These are phyloP conservation scores for Subacronicta megacephala DNA, from an alignment of 2,888 invertebrate species.

Conservation along the genomic window DNA sequence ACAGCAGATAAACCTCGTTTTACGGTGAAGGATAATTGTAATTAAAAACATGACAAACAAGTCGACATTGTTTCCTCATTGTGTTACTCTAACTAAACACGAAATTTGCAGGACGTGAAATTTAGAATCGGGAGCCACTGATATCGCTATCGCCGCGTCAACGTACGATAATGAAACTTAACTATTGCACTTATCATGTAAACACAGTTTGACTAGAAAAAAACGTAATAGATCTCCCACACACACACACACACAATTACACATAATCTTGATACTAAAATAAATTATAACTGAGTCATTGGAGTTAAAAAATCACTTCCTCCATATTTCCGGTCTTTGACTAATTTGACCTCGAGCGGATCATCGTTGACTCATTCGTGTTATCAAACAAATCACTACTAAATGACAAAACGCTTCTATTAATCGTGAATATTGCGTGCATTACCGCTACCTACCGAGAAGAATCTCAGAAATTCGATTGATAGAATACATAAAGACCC, in stretches of 20 bases:
- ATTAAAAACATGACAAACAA: constrained; percentile 4
- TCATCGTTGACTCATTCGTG: constrained; percentile 65
- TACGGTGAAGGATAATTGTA: background rate
- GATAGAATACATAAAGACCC: constrained; percentile 24
- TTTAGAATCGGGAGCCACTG: constrained; percentile 10
- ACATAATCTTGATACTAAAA: constrained; percentile 40
- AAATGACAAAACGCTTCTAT: constrained; percentile 58
- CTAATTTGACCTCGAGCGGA: constrained; percentile 56
- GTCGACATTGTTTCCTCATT: constrained; percentile 25
- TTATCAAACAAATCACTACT: constrained; percentile 69
- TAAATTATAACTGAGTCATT: constrained; percentile 53
- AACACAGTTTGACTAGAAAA: constrained; percentile 32
- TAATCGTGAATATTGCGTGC: constrained; percentile 49
- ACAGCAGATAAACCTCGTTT: background rate
- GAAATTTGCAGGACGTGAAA: constrained; percentile 11
- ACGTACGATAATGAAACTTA: constrained; percentile 12
- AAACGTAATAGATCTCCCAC: no score
- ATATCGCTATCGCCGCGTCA: constrained; percentile 3
- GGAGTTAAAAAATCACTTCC: constrained; percentile 56
- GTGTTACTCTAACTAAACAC: background rate
- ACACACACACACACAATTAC: constrained; percentile 20
- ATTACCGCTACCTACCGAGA: constrained; percentile 40
- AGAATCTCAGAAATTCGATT: constrained; percentile 44
- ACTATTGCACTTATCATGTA: background rate
- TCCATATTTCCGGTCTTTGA: constrained; percentile 60